Percentiles rank a stretch among this genome's conserved stretches.
Evolutionary conservation across 2,797 vertebrate genomes (phyloP).

Genomic region (Eremophila alpestris): DNA sequence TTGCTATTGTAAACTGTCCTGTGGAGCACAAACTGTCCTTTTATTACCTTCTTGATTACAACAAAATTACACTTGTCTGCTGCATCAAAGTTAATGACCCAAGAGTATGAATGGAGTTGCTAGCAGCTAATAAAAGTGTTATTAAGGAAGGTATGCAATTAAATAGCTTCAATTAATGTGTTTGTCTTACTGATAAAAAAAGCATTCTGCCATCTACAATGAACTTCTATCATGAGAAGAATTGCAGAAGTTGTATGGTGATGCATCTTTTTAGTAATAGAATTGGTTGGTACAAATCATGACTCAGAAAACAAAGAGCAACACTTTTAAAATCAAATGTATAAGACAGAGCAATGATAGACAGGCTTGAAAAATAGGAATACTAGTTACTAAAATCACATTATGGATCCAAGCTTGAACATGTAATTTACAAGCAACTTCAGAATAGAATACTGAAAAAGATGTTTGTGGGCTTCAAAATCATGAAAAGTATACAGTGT

Average conservation of each 20-base stretch:
- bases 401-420: background rate
- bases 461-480: background rate
- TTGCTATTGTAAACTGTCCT: background rate
- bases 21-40: background rate
- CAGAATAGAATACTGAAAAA: background rate
- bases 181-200: background rate
- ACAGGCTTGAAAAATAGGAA: background rate
- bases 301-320: background rate
- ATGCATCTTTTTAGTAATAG: background rate
- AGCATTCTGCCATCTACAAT: background rate
- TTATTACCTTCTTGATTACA: constrained; percentile 2
- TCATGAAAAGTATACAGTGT: background rate
- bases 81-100: constrained; percentile 24
- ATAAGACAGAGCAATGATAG: background rate
- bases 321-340: background rate
- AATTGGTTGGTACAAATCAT: background rate
- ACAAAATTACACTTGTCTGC: background rate
- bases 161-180: background rate
- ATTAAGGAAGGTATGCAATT: background rate
- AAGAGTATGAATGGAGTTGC: background rate
- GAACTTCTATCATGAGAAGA: background rate
- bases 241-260: background rate
- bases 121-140: background rate
- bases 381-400: fast-evolving
- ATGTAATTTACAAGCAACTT: background rate